Evolutionary conservation across 2,113 vertebrate species (phyloP), one percentile per base, ranked within the genome.

Genomic region (Propithecus coquereli): DNA sequence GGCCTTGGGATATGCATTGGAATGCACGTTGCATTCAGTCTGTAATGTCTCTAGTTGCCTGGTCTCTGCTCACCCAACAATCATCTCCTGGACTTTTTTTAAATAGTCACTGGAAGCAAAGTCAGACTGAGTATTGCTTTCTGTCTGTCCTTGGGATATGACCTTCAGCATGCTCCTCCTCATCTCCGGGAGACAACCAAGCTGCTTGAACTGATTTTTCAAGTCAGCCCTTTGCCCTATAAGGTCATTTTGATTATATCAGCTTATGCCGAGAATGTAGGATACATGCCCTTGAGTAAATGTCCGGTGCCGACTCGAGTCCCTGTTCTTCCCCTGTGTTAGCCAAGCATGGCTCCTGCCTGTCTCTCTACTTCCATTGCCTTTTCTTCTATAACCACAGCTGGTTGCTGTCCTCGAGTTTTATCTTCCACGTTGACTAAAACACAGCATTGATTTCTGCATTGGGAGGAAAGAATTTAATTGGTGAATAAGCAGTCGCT

Each of bases 381-480:
- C 27, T 86, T 91, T 81, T 73, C 93, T 87, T 95, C 57, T 71
- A 57, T 70, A 20, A 94, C 76, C 74, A 94, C 83, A 96, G 93
- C 76, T 88, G 74, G 82, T 92, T 63, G 54, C 71, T 94, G 34
- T 94, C 70, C 83, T 96, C 45, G 54, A 87, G 40, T 93, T 94
- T 93, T 80, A 84, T 89, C 70, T 93, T 30, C 43, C 71, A 70
- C 13, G 70, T 66, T 47, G 88, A 96, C 77, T 96, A 88, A 95
- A 96, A 47, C 52, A 81, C 80, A 92, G 83, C 84, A 96, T 93
- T 96, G 85, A 96, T 95, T 96, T 94, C 93, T 96, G 73, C 76
- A 94, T 74, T 70, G 86, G 32, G 40, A 97, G 80, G 83, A 96
- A 92, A 94, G 8, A 93, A 91, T 96, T 95, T 97, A 96, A 97